Percentiles rank a stretch among this genome's conserved stretches.
phyloP scores from a whole-genome alignment of 2,888 invertebrate genomes.

The Ariolimax columbianus region DNA sequence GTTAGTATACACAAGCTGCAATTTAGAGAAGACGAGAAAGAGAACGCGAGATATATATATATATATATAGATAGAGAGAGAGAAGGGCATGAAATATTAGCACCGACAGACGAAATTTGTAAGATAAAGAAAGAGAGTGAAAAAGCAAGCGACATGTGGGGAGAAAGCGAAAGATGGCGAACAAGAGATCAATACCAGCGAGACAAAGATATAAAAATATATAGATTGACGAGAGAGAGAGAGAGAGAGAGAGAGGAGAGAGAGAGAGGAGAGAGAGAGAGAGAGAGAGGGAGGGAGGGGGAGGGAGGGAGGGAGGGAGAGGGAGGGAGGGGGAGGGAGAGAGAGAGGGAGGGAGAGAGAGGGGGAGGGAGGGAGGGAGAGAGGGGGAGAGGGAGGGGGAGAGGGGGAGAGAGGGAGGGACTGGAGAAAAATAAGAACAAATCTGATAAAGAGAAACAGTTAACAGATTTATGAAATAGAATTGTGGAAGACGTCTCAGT shows the following conservation, averaged over 20 bases:
- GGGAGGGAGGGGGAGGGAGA: not conserved
- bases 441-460: too few relatives aligned
- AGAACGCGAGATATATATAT: too few relatives aligned
- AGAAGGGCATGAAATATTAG: too few relatives aligned
- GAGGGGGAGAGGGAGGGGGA: not conserved
- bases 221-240: too few relatives aligned
- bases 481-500: too few relatives aligned
- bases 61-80: too few relatives aligned
- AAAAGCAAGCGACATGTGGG: not conserved
- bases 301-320: slow-evolving; percentile 30
- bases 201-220: too few relatives aligned
- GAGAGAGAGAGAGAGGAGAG: slow-evolving; percentile 4
- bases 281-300: slow-evolving; percentile 33
- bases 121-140: slow-evolving; percentile 15
- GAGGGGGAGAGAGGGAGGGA: not conserved
- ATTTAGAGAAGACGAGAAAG: too few relatives aligned
- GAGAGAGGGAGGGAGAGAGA: not conserved
- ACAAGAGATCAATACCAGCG: too few relatives aligned
- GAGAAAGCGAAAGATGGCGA: not conserved
- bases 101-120: too few relatives aligned
- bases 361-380: not conserved
- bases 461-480: too few relatives aligned
- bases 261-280: not conserved
- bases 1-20: too few relatives aligned
- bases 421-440: not conserved